These are phyloP conservation scores for Pseudochaenichthys georgianus DNA, from an alignment of 2,797 vertebrate genomes.

Conservation along the genomic window DNA sequence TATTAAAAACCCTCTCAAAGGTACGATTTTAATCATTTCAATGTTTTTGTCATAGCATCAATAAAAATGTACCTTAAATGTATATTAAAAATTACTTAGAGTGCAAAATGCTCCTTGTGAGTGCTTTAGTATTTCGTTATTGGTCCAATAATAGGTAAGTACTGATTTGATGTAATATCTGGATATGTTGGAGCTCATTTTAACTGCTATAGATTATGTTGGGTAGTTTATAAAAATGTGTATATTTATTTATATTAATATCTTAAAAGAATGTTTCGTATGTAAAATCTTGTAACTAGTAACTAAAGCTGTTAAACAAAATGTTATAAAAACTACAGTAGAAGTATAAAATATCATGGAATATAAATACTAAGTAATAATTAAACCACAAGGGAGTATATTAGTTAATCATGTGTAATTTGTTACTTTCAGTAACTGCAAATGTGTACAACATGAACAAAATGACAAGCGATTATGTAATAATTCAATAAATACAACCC, in stretches of 20 bases:
- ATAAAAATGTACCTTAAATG: neutral
- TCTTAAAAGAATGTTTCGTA: neutral
- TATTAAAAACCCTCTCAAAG: neutral
- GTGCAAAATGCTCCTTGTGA: neutral
- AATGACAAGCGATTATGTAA: constrained; percentile 6
- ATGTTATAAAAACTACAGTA: neutral
- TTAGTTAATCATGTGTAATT: neutral
- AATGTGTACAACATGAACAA: neutral
- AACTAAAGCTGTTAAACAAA: neutral
- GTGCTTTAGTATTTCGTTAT: neutral
- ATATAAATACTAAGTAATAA: neutral
- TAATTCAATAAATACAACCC: constrained; percentile 12
- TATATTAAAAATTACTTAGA: neutral
- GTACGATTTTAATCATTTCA: neutral
- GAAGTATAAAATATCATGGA: neutral
- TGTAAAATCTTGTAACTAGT: neutral
- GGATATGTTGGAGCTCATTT: neutral
- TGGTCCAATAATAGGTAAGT: neutral
- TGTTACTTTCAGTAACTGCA: neutral
- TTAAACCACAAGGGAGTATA: no score
- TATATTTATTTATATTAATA: neutral
- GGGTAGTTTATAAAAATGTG: neutral
- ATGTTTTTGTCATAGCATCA: neutral
- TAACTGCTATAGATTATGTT: neutral
- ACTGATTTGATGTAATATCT: neutral